Conservation (phyloP, 2,888 invertebrate species). For the Magallana nippona region DNA sequence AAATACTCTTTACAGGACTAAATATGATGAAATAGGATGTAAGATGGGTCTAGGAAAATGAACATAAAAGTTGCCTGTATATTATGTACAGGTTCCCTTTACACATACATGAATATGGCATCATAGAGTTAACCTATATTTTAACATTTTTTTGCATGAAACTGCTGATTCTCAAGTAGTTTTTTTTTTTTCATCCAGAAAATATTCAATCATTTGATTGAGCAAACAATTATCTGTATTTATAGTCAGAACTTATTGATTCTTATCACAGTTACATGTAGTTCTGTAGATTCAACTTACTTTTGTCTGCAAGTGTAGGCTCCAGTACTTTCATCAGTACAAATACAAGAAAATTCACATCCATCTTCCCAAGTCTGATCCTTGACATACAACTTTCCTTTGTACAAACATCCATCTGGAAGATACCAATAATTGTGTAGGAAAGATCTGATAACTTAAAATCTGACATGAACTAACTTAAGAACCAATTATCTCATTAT, state of each 20-base stretch:
- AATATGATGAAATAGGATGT: too few species aligned
- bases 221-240: too few species aligned
- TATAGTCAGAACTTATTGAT: too few species aligned
- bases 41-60: too few species aligned
- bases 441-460: not conserved
- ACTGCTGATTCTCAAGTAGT: too few species aligned
- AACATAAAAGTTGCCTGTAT: too few species aligned
- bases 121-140: too few species aligned
- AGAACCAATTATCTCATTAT: not conserved
- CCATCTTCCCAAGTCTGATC: conserved; percentile 71
- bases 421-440: not conserved
- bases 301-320: conserved; percentile 67
- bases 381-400: conserved; percentile 66
- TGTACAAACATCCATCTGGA: conserved; percentile 69
- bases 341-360: conserved; percentile 65
- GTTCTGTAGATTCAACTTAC: conserved; percentile 50
- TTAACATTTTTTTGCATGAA: too few species aligned
- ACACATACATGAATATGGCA: not conserved
- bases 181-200: too few species aligned
- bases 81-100: not conserved
- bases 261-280: too few species aligned
- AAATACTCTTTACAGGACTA: too few species aligned
- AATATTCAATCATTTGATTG: too few species aligned
- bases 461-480: not conserved
- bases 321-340: conserved; percentile 65